A percentile compares a stretch with the other conserved stretches of the same genome.
These are phyloP conservation scores for Lagorchestes hirsutus DNA, from an alignment of 2,797 vertebrate genomes.

Conservation along the genomic window DNA sequence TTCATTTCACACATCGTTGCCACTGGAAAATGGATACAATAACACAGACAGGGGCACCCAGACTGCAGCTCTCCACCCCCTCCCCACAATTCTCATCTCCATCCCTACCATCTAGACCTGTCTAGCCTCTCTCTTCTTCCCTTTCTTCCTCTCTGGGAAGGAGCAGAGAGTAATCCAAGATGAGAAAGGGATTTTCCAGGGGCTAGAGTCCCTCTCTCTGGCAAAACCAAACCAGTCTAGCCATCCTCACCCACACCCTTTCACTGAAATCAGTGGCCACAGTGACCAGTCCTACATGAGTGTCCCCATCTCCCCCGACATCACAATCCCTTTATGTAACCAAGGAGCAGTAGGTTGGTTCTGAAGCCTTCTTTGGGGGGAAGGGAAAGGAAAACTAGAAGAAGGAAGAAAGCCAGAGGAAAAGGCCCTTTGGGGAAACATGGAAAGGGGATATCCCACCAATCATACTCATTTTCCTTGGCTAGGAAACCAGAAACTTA, in stretches of 20 bases:
- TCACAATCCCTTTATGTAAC: not conserved
- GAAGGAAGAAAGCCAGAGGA: not conserved
- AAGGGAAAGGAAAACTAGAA: not conserved
- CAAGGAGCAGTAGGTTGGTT: not conserved
- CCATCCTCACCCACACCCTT: not conserved
- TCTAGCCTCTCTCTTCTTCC: conserved; percentile 1
- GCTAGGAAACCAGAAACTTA: not conserved
- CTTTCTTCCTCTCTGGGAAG: not conserved
- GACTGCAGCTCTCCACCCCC: conserved; percentile 14
- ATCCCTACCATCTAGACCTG: not conserved
- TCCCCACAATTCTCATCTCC: conserved; percentile 19
- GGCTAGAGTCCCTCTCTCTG: not conserved
- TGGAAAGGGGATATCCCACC: not conserved
- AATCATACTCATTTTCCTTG: not conserved
- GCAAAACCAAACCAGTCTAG: not conserved
- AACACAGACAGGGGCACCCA: conserved; percentile 72
- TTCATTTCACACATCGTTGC: conserved; percentile 85
- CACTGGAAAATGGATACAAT: conserved; percentile 82
- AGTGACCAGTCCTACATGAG: not conserved
- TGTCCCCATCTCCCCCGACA: not conserved
- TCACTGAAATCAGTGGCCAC: not conserved
- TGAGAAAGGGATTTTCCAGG: not conserved
- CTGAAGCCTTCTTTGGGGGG: not conserved
- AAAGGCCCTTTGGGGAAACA: not conserved
- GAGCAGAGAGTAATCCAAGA: not conserved